Evolutionary conservation across 2,113 vertebrate species (phyloP).

Genomic region (Antechinus flavipes): DNA sequence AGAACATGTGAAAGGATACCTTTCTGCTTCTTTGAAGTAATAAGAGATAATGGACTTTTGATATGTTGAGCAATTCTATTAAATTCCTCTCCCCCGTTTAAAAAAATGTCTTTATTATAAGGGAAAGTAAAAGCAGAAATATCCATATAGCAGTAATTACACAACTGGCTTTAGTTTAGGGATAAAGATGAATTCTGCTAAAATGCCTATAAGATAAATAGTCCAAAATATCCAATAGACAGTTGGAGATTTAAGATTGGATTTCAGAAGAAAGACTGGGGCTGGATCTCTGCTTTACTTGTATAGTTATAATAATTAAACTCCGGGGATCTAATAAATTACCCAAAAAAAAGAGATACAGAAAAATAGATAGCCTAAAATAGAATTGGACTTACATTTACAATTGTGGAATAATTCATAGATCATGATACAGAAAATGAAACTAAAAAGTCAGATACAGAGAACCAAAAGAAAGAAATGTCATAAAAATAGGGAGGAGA

Average conservation of each 20-base stretch:
- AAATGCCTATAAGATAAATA: neutral
- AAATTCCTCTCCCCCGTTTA: neutral
- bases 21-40: neutral
- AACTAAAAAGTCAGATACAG: neutral
- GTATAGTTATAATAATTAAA: neutral
- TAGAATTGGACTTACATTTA: neutral
- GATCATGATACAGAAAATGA: neutral
- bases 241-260: neutral
- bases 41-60: neutral
- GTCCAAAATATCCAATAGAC: neutral
- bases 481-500: neutral
- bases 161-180: neutral
- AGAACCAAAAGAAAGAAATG: neutral
- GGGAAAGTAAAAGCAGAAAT: neutral
- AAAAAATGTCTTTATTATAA: neutral
- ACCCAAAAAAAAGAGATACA: neutral
- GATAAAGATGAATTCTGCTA: neutral
- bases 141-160: neutral
- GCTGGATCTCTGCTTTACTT: neutral
- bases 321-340: neutral
- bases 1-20: neutral
- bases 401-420: neutral
- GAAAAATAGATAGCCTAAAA: neutral
- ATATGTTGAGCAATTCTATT: neutral
- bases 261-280: neutral